Evolutionary conservation across 2,797 vertebrate species (phyloP), one percentile per base, ranked within the genome.

Genomic region (Lophius americanus): DNA sequence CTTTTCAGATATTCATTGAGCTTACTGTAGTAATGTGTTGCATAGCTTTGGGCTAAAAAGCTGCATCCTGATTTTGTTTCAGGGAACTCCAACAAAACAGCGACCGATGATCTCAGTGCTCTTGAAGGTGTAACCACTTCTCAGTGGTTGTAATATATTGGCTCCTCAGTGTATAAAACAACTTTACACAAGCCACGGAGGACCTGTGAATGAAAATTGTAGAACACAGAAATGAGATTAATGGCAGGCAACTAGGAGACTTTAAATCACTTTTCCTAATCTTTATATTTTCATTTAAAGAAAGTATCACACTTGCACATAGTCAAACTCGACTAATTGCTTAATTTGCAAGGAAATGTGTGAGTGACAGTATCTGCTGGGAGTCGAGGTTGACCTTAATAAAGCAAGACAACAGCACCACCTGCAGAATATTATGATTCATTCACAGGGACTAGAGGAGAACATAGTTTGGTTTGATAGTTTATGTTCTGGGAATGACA

Each of bases 331-430:
- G n/a, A 44, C 32, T 11, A 11, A 13, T 0, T 11, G 9, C 9
- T 60, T 35, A 1, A 10, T 47, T 48, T 48, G 44, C 5, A 6
- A 13, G 7, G 32, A n/a, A 37, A 36, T 6, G 2, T 5, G 12
- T 38, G 57, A 37, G 4, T 49, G 46, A 39, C 11, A 23, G 4
- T 9, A 1, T 39, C 6, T 32, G 4, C 33, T 41, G 32, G 14
- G 37, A 39, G n/a, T 36, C 9, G 35, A 37, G 1, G 6, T 13
- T 53, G 11, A 42, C n/a, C 11, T 12, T 12, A 33, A 1, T 11
- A 43, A 46, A 57, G 23, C 5, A 51, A 37, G 60, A 10, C 42
- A 49, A 53, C 14, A 49, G 43, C 10, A 5, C 58, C 58, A 67
- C 41, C 51, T 51, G 4, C 36, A 56, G 52, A n/a, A 55, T 35